Conservation (phyloP, 2,888 invertebrate species). For the Rhagonycha fulva region DNA sequence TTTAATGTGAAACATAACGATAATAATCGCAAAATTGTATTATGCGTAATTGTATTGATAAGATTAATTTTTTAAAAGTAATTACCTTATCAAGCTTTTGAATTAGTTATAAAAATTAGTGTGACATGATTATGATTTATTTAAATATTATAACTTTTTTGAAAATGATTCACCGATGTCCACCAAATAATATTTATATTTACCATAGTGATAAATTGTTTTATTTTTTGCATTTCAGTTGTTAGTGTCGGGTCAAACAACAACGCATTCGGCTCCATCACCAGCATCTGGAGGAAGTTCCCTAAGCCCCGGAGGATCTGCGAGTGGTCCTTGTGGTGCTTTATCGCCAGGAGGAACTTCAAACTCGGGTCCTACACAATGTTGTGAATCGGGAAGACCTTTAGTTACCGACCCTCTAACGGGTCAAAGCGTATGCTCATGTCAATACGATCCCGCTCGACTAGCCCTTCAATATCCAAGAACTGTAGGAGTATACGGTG, state of each 20-base stretch:
- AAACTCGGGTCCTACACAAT: constrained; percentile 56
- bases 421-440: constrained; percentile 91
- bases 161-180: not conserved
- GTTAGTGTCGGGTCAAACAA: constrained; percentile 76
- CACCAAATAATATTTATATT: not conserved
- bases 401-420: constrained; percentile 92
- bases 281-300: constrained; percentile 79
- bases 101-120: not conserved
- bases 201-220: not conserved
- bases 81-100: not conserved
- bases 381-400: constrained; percentile 90
- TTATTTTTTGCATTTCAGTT: constrained; percentile 60
- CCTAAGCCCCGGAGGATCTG: constrained; percentile 69
- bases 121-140: not conserved
- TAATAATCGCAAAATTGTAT: constrained; percentile 1
- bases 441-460: constrained; percentile 89
- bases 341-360: constrained; percentile 61
- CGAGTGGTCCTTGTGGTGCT: constrained; percentile 52
- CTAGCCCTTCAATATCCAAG: constrained; percentile 83
- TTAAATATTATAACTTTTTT: not conserved
- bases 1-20: not conserved
- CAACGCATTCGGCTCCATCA: constrained; percentile 76
- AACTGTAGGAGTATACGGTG: constrained; percentile 81
- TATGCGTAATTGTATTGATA: not conserved
- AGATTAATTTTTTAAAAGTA: not conserved